Evolutionary conservation across 1,140 invertebrate genomes (phyloP).

Genomic region (Conus ventricosus): DNA sequence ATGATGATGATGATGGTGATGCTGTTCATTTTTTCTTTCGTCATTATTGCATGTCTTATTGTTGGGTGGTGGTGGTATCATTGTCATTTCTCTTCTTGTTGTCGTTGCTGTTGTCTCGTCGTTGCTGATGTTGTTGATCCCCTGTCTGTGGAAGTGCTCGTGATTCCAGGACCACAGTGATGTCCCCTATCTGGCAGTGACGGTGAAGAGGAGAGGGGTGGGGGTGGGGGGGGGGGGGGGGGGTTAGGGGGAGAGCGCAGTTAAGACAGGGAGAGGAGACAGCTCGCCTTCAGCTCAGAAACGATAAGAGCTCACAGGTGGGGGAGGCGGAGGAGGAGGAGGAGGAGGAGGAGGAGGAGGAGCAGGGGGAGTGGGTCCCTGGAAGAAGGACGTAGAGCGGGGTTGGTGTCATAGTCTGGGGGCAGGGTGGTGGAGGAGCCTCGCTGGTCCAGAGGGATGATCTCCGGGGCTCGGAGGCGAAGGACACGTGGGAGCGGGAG

Average conservation of each 20-base stretch:
- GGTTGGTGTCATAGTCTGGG: conserved; percentile 26
- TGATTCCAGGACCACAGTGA: too few species aligned
- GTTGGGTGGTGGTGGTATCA: too few species aligned
- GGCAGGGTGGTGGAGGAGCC: neutral
- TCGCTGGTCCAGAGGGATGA: conserved; percentile 6
- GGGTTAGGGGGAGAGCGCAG: neutral
- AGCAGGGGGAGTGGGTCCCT: neutral
- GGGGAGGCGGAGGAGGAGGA: neutral
- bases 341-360: conserved; percentile 26
- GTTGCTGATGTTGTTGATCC: too few species aligned
- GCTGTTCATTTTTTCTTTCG: too few species aligned
- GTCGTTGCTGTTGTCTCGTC: too few species aligned
- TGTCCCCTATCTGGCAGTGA: too few species aligned
- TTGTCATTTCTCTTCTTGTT: too few species aligned
- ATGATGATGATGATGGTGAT: too few species aligned
- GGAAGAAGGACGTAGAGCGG: neutral
- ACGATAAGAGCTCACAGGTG: neutral
- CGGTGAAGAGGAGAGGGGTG: neutral
- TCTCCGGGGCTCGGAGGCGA: conserved; percentile 22
- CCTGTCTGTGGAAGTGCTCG: too few species aligned
- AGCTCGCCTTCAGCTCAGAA: neutral
- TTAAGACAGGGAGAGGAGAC: neutral
- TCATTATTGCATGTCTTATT: too few species aligned
- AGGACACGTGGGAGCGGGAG: conserved; percentile 18
- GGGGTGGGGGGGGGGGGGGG: neutral